Conservation (phyloP, 2,888 invertebrate species). For the Unio delphinus region DNA sequence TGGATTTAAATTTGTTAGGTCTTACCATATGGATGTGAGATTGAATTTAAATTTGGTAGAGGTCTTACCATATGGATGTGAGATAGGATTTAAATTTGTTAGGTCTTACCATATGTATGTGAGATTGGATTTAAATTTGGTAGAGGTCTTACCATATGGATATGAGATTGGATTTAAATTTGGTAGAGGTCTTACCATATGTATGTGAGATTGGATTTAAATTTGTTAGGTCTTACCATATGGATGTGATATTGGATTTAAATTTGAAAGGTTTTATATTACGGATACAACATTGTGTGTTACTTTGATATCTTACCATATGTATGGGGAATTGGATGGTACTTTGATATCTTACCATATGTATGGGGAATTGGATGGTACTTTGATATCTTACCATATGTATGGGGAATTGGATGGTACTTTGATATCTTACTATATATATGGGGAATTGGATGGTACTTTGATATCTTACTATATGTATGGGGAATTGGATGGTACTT, state of each 20-base stretch:
- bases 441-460: not conserved
- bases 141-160: constrained; percentile 51
- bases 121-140: constrained; percentile 24
- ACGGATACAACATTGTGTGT: too few species aligned
- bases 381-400: too few species aligned
- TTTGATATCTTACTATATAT: too few species aligned
- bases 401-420: not conserved
- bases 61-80: not conserved
- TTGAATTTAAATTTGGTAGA: not conserved
- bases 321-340: too few species aligned
- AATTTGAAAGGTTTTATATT: too few species aligned
- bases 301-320: not conserved
- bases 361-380: not conserved
- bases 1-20: not conserved
- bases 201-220: too few species aligned
- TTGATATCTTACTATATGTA: not conserved
- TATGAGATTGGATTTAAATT: too few species aligned
- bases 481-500: not conserved
- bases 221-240: too few species aligned
- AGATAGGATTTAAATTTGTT: not conserved
- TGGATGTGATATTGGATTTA: too few species aligned
- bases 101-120: constrained; percentile 59
- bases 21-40: not conserved
- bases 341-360: too few species aligned
- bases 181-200: too few species aligned